Evolutionary conservation across 2,113 vertebrate genomes (phyloP).

Genomic region (Sciurus niger): DNA sequence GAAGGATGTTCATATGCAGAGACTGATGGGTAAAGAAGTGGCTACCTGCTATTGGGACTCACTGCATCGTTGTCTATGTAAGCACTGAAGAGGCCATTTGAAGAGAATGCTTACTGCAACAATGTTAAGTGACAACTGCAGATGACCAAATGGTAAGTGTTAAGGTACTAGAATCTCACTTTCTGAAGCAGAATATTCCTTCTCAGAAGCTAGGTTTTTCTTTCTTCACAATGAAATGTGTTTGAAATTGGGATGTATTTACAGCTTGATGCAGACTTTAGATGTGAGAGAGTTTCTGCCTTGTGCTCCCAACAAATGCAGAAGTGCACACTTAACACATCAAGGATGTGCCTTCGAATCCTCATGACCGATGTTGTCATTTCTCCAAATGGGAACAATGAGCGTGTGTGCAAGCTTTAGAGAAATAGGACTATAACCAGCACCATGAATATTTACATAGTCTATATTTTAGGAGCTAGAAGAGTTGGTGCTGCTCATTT

Average conservation of each 20-base stretch:
- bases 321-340: background rate
- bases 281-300: background rate
- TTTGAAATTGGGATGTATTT: background rate
- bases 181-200: background rate
- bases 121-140: background rate
- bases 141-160: background rate
- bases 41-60: background rate
- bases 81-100: fast-evolving
- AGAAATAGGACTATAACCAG: background rate
- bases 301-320: background rate
- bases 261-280: background rate
- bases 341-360: background rate
- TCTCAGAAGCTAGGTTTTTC: background rate
- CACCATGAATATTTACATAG: background rate
- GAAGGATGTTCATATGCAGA: background rate
- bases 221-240: background rate
- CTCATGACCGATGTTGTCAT: background rate
- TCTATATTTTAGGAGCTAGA: background rate
- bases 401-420: background rate
- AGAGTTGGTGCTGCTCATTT: background rate
- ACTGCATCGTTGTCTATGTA: no score
- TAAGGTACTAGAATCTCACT: background rate
- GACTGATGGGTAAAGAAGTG: background rate
- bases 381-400: background rate
- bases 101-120: background rate